These are phyloP conservation scores for Leptopilina drosophilae DNA, from an alignment of 2,888 invertebrate genomes.

Conservation along the genomic window DNA sequence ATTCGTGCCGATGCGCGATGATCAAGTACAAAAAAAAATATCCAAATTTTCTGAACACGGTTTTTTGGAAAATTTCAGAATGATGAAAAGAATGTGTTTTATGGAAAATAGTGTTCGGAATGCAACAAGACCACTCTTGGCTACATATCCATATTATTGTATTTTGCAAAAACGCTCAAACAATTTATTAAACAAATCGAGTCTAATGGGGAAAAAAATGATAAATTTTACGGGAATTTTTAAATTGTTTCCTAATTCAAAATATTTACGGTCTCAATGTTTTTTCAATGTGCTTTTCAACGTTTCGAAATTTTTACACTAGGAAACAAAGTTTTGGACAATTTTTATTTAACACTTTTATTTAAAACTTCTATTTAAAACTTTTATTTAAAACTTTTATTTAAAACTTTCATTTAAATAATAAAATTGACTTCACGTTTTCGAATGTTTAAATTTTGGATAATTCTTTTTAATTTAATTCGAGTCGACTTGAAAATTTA, in stretches of 20 bases:
- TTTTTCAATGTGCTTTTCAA: background rate
- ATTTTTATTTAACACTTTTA: no score
- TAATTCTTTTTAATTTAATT: no score
- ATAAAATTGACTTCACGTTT: no score
- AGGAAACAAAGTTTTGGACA: no score
- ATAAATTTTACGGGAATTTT: background rate
- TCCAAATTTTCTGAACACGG: constrained; percentile 11
- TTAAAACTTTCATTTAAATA: no score
- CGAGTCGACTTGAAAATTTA: no score
- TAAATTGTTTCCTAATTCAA: background rate
- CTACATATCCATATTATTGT: constrained; percentile 34
- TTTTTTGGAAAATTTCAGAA: background rate
- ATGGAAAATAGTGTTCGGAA: constrained; percentile 9
- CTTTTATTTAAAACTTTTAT: no score
- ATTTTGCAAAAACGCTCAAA: constrained; percentile 27
- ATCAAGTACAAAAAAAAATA: constrained; percentile 23
- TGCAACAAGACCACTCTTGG: constrained; percentile 34
- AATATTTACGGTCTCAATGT: background rate
- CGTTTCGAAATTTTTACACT: background rate
- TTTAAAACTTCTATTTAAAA: no score
- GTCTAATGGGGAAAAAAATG: background rate
- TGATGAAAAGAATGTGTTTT: background rate
- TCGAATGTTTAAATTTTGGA: no score
- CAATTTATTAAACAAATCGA: background rate
- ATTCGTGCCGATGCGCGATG: constrained; percentile 14